phyloP scores from a whole-genome alignment of 2,113 vertebrate species.

The Catharus bicknelli region DNA sequence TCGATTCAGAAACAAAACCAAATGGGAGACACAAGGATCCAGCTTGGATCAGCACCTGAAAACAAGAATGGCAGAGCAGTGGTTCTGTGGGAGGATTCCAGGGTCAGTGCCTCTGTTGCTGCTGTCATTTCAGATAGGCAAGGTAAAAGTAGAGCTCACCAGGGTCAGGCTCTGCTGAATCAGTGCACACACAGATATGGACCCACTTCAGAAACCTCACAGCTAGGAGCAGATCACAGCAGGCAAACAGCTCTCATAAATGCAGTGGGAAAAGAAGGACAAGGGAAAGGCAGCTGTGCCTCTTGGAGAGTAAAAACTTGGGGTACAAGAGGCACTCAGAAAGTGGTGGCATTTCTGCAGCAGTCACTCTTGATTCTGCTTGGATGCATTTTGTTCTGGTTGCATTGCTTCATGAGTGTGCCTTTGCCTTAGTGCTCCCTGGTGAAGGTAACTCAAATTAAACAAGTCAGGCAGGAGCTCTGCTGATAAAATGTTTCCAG shows the following conservation, averaged over 20 bases:
- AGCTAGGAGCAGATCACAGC: background rate
- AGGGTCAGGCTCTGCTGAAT: background rate
- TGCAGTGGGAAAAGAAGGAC: background rate
- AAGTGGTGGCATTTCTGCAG: background rate
- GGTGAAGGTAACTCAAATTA: background rate
- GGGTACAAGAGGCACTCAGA: background rate
- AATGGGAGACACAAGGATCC: background rate
- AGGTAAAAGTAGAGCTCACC: background rate
- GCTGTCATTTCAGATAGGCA: background rate
- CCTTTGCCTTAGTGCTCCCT: accelerated
- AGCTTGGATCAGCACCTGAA: background rate
- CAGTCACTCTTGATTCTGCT: background rate
- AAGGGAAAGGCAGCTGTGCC: background rate
- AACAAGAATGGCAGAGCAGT: background rate
- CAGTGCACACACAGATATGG: background rate
- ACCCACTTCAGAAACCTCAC: background rate
- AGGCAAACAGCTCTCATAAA: background rate
- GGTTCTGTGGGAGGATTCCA: background rate
- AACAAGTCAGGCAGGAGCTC: background rate
- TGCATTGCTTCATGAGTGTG: background rate
- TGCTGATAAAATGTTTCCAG: background rate
- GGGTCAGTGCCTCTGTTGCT: background rate
- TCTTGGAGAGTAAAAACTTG: background rate
- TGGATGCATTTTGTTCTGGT: background rate
- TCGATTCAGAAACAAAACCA: background rate